These are phyloP conservation scores for Mycogona germanica DNA, from an alignment of 2,888 invertebrate species.

Conservation along the genomic window DNA sequence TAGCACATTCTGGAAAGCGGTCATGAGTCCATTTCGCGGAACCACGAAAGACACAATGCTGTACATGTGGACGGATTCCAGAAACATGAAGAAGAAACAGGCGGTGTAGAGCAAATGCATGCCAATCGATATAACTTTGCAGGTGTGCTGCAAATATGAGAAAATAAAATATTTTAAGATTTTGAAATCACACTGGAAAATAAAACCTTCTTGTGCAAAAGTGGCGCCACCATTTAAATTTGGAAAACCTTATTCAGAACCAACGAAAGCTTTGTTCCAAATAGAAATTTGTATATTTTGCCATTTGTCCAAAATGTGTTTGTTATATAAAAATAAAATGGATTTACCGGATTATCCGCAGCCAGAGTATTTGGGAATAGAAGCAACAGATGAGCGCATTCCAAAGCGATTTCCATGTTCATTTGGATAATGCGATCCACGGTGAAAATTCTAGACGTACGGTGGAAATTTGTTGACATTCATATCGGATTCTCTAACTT, in stretches of 20 bases:
- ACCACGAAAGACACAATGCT: constrained; percentile 28
- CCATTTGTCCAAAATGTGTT: too few species aligned
- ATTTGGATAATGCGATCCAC: constrained; percentile 28
- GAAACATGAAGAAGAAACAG: constrained; percentile 28
- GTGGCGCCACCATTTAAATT: too few species aligned
- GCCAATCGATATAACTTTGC: constrained; percentile 25
- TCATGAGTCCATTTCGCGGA: constrained; percentile 27
- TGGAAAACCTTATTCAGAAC: too few species aligned
- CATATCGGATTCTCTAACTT: not conserved
- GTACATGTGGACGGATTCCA: constrained; percentile 29
- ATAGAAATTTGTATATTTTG: too few species aligned
- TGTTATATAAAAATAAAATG: not conserved
- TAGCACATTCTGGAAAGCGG: constrained; percentile 25
- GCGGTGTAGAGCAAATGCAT: constrained; percentile 29
- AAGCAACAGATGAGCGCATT: constrained; percentile 26
- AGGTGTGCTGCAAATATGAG: constrained; percentile 21
- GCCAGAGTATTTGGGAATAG: constrained; percentile 24
- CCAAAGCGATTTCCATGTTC: constrained; percentile 29
- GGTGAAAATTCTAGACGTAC: constrained; percentile 26
- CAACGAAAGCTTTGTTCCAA: not conserved
- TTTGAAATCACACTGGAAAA: not conserved
- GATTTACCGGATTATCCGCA: constrained; percentile 22
- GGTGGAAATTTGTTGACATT: too few species aligned
- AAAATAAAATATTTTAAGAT: not conserved
- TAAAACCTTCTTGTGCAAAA: not conserved